Conservation (phyloP, 2,113 vertebrate genomes). For the Scomber colias region DNA sequence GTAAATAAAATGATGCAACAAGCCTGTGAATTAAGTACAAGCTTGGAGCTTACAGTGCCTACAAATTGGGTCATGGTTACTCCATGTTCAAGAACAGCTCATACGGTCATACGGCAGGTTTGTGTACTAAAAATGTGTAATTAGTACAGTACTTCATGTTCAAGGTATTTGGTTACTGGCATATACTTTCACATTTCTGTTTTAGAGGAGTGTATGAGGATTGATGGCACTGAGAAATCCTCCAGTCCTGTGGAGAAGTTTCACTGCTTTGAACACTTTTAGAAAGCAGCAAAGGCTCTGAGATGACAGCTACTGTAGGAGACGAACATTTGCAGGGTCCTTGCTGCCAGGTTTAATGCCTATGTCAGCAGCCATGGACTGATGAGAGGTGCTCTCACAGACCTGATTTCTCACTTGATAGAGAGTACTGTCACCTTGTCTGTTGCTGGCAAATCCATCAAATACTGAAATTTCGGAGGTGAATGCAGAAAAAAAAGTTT, state of each 20-base stretch:
- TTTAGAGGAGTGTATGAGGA: background rate
- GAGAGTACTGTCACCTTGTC: background rate
- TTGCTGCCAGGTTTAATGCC: background rate
- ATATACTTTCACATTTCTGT: no score
- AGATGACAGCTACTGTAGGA: slow-evolving; percentile 2
- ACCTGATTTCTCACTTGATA: background rate
- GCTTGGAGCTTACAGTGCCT: background rate
- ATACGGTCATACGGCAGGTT: no score
- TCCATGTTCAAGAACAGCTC: no score
- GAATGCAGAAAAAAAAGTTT: background rate
- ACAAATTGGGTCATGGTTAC: background rate
- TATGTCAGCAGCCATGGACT: background rate
- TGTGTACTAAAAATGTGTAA: background rate
- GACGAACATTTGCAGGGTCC: background rate
- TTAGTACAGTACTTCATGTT: background rate
- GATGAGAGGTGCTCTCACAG: background rate
- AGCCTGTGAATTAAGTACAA: background rate
- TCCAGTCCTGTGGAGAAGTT: background rate
- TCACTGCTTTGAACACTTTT: background rate
- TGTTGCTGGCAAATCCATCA: background rate
- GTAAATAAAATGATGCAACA: background rate
- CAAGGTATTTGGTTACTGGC: background rate
- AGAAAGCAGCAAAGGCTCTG: background rate
- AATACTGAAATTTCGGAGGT: background rate
- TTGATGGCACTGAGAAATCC: background rate